phyloP scores from a whole-genome alignment of 1,140 invertebrate genomes.

The Drosophila littoralis region DNA sequence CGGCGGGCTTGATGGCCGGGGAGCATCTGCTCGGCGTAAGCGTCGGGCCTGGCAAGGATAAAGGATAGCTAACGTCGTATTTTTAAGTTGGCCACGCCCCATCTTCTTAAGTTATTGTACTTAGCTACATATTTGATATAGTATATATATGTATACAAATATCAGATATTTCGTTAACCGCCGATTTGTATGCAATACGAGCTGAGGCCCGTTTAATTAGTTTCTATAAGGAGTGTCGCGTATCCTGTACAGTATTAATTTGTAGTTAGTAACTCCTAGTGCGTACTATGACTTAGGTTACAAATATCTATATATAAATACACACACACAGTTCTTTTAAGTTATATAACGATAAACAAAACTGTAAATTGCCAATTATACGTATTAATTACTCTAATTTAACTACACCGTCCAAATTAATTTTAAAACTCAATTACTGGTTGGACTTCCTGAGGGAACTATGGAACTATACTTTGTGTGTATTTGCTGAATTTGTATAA shows the following conservation, averaged over 20 bases:
- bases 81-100: slow-evolving; percentile 68
- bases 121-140: slow-evolving; percentile 5
- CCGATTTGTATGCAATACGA: slow-evolving; percentile 46
- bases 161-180: slow-evolving; percentile 30
- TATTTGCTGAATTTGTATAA: too few relatives aligned
- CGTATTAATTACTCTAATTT: slow-evolving; percentile 54
- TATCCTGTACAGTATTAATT: slow-evolving; percentile 81
- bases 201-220: slow-evolving; percentile 20
- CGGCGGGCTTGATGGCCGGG: slow-evolving; percentile 85
- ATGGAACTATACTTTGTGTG: too few relatives aligned
- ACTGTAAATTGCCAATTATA: slow-evolving; percentile 62
- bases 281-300: slow-evolving; percentile 27
- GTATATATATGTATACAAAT: slow-evolving; percentile 15
- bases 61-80: slow-evolving; percentile 83
- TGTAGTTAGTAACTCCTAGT: slow-evolving; percentile 70
- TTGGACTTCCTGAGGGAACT: neutral
- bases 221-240: slow-evolving; percentile 45
- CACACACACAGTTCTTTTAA: slow-evolving; percentile 33
- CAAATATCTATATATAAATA: slow-evolving; percentile 10
- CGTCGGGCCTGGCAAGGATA: slow-evolving; percentile 83
- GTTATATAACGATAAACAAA: slow-evolving; percentile 20
- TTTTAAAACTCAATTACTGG: slow-evolving; percentile 28
- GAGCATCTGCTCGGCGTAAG: slow-evolving; percentile 83
- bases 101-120: slow-evolving; percentile 19
- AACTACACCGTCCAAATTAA: slow-evolving; percentile 69